Percentiles rank a stretch among this genome's conserved stretches.
These are phyloP conservation scores for Leptopilina drosophilae DNA, from an alignment of 2,888 invertebrate species.

Conservation along the genomic window DNA sequence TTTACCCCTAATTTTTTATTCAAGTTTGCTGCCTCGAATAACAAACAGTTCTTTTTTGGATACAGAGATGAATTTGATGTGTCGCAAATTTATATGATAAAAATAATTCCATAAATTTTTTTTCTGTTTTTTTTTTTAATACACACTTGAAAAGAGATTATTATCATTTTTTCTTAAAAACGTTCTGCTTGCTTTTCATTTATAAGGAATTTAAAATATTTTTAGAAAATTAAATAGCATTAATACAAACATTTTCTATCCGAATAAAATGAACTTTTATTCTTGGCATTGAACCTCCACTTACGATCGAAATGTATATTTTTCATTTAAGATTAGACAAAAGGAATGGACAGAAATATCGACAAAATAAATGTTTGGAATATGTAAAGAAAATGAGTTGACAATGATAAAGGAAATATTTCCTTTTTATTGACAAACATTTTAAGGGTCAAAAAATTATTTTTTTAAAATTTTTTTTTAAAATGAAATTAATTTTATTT, in stretches of 20 bases:
- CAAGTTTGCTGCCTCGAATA: neutral
- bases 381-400: too few relatives aligned
- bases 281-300: neutral
- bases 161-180: neutral
- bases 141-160: neutral
- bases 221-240: neutral
- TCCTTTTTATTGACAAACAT: too few relatives aligned
- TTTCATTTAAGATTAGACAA: neutral
- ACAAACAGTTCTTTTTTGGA: neutral
- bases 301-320: neutral
- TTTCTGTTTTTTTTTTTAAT: neutral
- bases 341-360: neutral
- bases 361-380: neutral
- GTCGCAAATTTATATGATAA: neutral
- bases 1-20: neutral
- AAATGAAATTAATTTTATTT: neutral
- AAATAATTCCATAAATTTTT: neutral
- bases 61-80: neutral
- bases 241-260: neutral
- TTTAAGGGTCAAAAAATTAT: too few relatives aligned
- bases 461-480: neutral
- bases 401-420: too few relatives aligned
- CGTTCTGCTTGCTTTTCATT: neutral
- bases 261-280: neutral
- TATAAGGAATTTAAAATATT: neutral